Conservation (phyloP, 1,140 invertebrate species). For the Drosophila santomea region DNA sequence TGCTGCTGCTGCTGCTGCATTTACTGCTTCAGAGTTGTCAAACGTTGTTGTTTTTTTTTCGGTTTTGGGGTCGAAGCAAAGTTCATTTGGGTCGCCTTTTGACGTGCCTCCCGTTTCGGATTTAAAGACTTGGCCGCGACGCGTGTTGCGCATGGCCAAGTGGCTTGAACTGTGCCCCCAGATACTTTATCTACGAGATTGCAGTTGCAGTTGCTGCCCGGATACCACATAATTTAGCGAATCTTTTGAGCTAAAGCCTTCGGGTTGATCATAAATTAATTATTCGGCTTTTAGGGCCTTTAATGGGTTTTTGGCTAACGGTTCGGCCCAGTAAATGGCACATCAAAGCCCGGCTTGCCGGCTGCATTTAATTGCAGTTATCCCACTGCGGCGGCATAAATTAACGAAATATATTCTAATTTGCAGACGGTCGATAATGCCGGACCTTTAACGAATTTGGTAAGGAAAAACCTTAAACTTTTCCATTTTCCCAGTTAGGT, state of each 20-base stretch:
- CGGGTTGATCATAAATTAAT: constrained; percentile 35
- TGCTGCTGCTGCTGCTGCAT: constrained; percentile 1
- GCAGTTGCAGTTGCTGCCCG: constrained; percentile 15
- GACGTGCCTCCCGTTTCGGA: constrained; percentile 45
- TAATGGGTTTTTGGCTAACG: constrained; percentile 23
- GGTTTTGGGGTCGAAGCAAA: constrained; percentile 63
- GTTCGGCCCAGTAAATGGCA: background rate
- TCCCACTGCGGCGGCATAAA: constrained; percentile 47
- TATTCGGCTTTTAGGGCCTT: constrained; percentile 25
- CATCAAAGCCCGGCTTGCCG: constrained; percentile 51
- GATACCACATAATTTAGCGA: constrained; percentile 72
- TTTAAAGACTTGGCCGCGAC: constrained; percentile 27
- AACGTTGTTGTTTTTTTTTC: constrained; percentile 50
- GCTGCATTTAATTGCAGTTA: constrained; percentile 39
- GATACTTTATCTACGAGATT: constrained; percentile 40
- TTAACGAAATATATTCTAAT: constrained; percentile 72
- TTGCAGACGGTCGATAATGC: constrained; percentile 47
- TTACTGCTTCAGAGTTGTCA: constrained; percentile 57
- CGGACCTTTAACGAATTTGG: constrained; percentile 29
- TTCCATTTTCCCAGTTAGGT: constrained; percentile 26
- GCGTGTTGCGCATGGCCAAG: constrained; percentile 72
- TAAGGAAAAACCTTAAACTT: constrained; percentile 12
- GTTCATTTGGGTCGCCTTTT: constrained; percentile 66
- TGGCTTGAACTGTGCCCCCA: constrained; percentile 56
- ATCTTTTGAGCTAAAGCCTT: constrained; percentile 11